Evolutionary conservation across 1,140 invertebrate genomes (phyloP).

Genomic region (Drosophila insularis): DNA sequence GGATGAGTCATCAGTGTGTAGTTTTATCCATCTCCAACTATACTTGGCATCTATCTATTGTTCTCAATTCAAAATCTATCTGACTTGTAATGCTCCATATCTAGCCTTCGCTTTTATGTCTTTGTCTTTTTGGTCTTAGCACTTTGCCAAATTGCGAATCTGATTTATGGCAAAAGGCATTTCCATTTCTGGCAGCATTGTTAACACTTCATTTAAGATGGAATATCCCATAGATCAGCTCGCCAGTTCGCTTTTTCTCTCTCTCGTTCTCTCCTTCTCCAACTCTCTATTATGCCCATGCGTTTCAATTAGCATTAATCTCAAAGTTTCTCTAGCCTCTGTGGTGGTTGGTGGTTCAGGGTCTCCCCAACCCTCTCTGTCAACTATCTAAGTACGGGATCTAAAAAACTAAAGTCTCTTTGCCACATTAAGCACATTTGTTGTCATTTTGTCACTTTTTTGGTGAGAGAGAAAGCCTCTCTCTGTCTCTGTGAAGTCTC

Average conservation of each 20-base stretch:
- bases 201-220: slow-evolving; percentile 22
- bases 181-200: slow-evolving; percentile 14
- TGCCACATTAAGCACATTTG: slow-evolving; percentile 19
- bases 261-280: neutral
- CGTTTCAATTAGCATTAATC: slow-evolving; percentile 19
- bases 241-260: neutral
- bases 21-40: neutral
- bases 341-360: neutral
- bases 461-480: neutral
- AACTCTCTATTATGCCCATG: neutral
- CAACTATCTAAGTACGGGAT: neutral
- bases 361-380: neutral
- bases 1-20: neutral
- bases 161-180: slow-evolving; percentile 10
- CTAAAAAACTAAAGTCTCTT: slow-evolving; percentile 7
- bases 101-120: neutral
- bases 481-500: neutral
- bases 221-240: slow-evolving; percentile 13
- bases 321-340: neutral
- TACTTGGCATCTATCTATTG: neutral
- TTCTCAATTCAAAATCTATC: slow-evolving; percentile 2
- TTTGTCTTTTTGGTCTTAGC: slow-evolving; percentile 1
- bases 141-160: slow-evolving; percentile 19
- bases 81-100: neutral
- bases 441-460: slow-evolving; percentile 9